Conservation (phyloP, 2,888 invertebrate species). For the Volucella bombylans region DNA sequence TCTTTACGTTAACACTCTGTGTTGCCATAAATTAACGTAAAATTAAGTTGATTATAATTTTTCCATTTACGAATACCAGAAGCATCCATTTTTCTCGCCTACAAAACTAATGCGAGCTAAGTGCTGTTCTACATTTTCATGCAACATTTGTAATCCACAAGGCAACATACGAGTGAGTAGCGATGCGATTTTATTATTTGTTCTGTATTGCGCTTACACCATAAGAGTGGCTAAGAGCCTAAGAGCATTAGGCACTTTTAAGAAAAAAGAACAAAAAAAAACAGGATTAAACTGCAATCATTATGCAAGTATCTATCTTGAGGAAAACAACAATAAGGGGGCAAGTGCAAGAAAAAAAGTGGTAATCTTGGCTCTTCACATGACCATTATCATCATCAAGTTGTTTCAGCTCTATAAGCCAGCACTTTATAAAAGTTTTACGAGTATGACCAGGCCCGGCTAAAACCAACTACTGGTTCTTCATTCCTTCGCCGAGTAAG, state of each 20-base stretch:
- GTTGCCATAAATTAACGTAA: too few species aligned
- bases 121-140: constrained; percentile 35
- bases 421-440: constrained; percentile 12
- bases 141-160: constrained; percentile 27
- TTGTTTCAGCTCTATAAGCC: constrained; percentile 1
- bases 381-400: constrained; percentile 21
- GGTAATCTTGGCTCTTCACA: constrained; percentile 31
- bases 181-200: constrained; percentile 23
- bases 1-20: too few species aligned
- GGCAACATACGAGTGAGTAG: not conserved
- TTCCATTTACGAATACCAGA: too few species aligned
- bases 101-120: constrained; percentile 13
- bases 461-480: constrained; percentile 38
- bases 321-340: constrained; percentile 1
- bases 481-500: not conserved
- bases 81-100: not conserved
- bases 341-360: not conserved
- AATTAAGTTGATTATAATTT: too few species aligned
- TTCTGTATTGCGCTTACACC: constrained; percentile 39
- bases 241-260: constrained; percentile 40
- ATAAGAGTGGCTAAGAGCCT: constrained; percentile 17
- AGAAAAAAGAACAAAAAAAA: not conserved
- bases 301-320: constrained; percentile 50
- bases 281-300: constrained; percentile 20
- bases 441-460: constrained; percentile 3